Evolutionary conservation across 2,797 vertebrate genomes (phyloP).

Genomic region (Epinephelus awoara): DNA sequence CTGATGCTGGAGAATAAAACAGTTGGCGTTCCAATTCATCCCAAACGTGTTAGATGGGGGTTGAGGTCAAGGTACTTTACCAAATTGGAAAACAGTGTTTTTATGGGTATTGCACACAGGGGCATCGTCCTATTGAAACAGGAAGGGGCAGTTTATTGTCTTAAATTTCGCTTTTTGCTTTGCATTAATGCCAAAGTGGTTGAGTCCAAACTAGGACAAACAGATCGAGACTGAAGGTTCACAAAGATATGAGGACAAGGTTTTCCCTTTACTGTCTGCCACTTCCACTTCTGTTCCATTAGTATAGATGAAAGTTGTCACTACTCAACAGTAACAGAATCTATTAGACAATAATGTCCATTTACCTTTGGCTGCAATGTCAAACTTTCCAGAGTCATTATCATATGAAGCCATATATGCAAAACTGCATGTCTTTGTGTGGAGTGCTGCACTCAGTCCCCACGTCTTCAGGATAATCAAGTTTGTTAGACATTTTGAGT

Average conservation of each 20-base stretch:
- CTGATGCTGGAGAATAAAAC: too few relatives aligned
- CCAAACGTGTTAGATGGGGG: too few relatives aligned
- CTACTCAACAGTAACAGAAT: not conserved
- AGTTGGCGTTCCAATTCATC: too few relatives aligned
- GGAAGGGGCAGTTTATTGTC: too few relatives aligned
- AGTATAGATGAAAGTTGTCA: not conserved
- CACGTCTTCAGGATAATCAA: slow-evolving; percentile 53
- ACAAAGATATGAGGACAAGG: not conserved
- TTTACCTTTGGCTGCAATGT: not conserved
- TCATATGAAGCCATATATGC: too few relatives aligned
- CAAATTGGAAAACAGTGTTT: too few relatives aligned
- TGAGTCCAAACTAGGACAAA: not conserved
- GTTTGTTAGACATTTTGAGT: slow-evolving; percentile 44
- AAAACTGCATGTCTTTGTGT: slow-evolving; percentile 2
- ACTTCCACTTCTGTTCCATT: not conserved
- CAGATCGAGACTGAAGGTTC: not conserved
- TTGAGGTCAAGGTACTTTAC: too few relatives aligned
- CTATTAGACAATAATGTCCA: not conserved
- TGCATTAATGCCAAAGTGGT: not conserved
- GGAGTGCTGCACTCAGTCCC: slow-evolving; percentile 15
- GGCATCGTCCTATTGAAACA: too few relatives aligned
- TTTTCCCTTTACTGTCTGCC: not conserved
- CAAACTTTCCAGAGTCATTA: not conserved
- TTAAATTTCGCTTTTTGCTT: too few relatives aligned
- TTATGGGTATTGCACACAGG: too few relatives aligned